Base-by-base conservation (phyloP, 2,797 vertebrate species). In the Darevskia nairensis region DNA sequence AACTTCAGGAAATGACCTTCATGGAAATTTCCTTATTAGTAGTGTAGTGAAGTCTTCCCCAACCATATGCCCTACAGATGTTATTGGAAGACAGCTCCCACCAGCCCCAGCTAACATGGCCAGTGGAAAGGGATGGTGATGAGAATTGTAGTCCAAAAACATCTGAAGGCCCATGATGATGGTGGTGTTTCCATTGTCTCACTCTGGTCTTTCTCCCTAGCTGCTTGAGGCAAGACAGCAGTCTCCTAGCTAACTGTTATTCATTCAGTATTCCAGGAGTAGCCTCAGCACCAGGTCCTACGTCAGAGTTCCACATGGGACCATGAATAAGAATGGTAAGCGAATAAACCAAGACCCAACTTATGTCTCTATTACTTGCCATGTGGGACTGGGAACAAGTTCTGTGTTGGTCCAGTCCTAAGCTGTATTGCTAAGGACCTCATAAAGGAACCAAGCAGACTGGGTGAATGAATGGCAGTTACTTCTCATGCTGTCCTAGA, bases 1-100 rank as follows among this genome's bases (percentile, higher is more conserved):
- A 50, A 13, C 55, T 55, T 55, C 66, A 90, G 85, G 72, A 89
- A 86, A 83, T 35, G 1, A 79, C 5, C 66, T 39, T 59, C 55
- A 75, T 64, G n/a, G 55, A 69, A 85, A 50, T 17, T 59, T 35
- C n/a, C 27, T 72, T 82, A 68, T 68, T 23, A 27, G 46, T 81
- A 39, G 5, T 46, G 15, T 61, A 61, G 19, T 19, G 21, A 17
- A 61, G 19, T 61, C 59, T 61, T 61, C 19, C 6, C 59, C 59
- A 61, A 61, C 17, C 59, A 19, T 5, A 23, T 61, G 59, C 59
- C 21, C 5, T 61, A 2, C 59, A 61, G 4, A 61, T 23, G 19
- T 61, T 23, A 23, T 61, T 61, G 59, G 59, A 19, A 19, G 17
- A 1, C 59, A 19, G 59, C 59, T 61, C 59, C 59, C 59, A 61